Percentiles rank a stretch among this genome's conserved stretches.
Evolutionary conservation across 2,113 vertebrate genomes (phyloP).

Genomic region (Pluvialis apricaria): DNA sequence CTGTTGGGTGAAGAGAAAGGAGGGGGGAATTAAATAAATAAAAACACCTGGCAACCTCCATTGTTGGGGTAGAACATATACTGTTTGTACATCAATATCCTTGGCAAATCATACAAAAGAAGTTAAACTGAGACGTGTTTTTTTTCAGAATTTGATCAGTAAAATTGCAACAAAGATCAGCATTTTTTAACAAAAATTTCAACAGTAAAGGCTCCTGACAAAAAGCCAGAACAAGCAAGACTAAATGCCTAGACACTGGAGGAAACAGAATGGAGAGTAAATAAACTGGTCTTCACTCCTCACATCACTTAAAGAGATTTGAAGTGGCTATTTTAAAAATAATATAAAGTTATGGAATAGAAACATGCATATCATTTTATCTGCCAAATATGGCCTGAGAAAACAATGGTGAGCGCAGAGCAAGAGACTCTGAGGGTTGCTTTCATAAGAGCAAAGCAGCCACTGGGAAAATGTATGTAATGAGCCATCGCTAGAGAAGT

Average conservation of each 20-base stretch:
- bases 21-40: constrained; percentile 17
- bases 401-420: background rate
- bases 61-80: background rate
- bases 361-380: background rate
- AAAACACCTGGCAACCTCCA: constrained; percentile 22
- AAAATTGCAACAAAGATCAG: background rate
- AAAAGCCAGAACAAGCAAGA: background rate
- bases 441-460: background rate
- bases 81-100: background rate
- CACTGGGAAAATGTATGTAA: background rate
- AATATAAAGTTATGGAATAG: background rate
- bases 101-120: background rate
- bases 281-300: background rate
- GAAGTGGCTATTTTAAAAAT: background rate
- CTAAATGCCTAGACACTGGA: background rate
- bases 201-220: background rate
- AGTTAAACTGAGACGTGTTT: background rate
- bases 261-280: background rate
- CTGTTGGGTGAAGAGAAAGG: background rate
- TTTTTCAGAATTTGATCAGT: background rate
- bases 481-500: background rate
- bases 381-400: background rate
- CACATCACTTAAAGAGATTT: background rate
- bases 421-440: background rate
- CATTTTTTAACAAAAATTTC: background rate